These are phyloP conservation scores for Galagoides demidoff DNA, from an alignment of 2,797 vertebrate species.

Conservation along the genomic window DNA sequence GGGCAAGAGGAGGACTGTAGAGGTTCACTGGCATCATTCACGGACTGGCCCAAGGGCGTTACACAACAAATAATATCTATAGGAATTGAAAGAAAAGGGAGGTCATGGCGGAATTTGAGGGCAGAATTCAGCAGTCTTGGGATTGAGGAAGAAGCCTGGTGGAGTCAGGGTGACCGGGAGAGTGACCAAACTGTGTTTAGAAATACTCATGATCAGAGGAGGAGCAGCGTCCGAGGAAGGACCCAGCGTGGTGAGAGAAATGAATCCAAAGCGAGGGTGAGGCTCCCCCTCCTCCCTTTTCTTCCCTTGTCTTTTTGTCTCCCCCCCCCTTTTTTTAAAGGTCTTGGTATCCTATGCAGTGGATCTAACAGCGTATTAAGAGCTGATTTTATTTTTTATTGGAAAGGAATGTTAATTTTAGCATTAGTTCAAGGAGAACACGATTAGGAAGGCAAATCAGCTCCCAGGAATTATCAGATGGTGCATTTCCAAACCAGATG, in stretches of 20 bases:
- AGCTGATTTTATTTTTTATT: background rate
- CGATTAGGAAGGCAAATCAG: background rate
- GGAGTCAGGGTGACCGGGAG: no score
- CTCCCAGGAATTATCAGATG: background rate
- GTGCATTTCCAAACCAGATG: background rate
- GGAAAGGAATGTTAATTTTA: background rate
- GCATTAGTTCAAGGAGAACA: background rate
- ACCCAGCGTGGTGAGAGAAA: background rate
- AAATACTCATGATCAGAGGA: background rate
- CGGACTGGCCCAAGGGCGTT: background rate
- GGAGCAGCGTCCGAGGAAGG: background rate
- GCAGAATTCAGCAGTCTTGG: background rate
- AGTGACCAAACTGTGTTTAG: background rate
- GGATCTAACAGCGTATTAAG: background rate
- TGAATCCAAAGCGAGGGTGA: background rate
- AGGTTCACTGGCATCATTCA: background rate
- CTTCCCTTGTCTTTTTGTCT: background rate
- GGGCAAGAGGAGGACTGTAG: background rate
- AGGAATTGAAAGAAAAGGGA: background rate
- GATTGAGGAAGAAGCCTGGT: background rate
- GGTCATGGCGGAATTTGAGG: background rate
- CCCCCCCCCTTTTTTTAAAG: background rate
- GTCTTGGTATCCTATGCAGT: background rate
- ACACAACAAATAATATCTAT: background rate
- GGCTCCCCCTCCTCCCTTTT: background rate